Conservation (phyloP, 1,140 invertebrate genomes). For the Calephelis nemesis region DNA sequence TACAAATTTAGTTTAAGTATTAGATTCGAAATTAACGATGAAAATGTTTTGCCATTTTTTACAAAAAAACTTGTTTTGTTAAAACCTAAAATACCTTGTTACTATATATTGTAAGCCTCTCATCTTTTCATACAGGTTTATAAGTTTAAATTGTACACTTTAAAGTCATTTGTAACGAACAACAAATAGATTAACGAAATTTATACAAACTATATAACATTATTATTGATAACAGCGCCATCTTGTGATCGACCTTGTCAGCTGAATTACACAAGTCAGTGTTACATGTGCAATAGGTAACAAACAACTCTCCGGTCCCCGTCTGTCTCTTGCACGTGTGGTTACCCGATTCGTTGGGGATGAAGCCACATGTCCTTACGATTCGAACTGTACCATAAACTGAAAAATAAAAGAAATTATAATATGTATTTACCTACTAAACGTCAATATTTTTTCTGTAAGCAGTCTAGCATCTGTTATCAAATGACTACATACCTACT, state of each 20-base stretch:
- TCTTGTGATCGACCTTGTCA: constrained; percentile 28
- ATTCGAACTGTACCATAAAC: constrained; percentile 87
- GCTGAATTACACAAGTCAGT: constrained; percentile 86
- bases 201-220: constrained; percentile 2
- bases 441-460: neutral
- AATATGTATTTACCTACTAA: neutral
- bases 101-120: neutral
- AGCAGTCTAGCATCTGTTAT: too few relatives aligned
- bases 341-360: constrained; percentile 82
- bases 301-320: constrained; percentile 87
- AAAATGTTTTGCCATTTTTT: too few relatives aligned
- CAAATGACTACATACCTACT: too few relatives aligned
- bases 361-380: constrained; percentile 87
- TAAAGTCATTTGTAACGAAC: neutral
- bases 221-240: constrained; percentile 32
- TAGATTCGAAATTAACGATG: too few relatives aligned
- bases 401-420: constrained; percentile 72
- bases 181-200: neutral
- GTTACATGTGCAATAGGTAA: constrained; percentile 87
- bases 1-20: too few relatives aligned
- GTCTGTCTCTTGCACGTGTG: constrained; percentile 82
- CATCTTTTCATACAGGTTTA: neutral
- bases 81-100: too few relatives aligned
- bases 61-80: too few relatives aligned
- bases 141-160: neutral